Base-by-base conservation (phyloP, 2,113 vertebrate species). In the Syrrhaptes paradoxus region DNA sequence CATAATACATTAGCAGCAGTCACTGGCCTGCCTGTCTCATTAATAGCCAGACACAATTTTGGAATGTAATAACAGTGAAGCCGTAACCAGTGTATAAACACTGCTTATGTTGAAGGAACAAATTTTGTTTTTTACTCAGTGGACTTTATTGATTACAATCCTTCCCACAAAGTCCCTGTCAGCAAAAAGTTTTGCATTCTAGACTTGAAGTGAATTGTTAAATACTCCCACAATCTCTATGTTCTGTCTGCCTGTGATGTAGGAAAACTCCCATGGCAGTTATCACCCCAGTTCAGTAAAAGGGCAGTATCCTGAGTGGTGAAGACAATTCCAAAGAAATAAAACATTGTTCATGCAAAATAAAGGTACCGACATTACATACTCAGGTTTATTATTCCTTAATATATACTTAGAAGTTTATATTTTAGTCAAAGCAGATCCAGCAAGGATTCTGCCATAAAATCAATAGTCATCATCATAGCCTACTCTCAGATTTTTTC, bases 401-500 rank as follows among this genome's bases (percentile, higher is more conserved):
- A 10, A 31, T 36, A 63, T 51, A 11, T 55, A 36, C 18, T 51
- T 66, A 36, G 12, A 80, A 63, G n/a, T 34, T 15, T 54, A 0
- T 28, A 24, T 61, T 87, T 89, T 10, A 10, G 19, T 65, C 52
- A 45, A 59, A 89, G 14, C 20, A 63, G 29, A 63, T 41, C 4
- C 6, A 85, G 17, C 28, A 81, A 72, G 5, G 5, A 41, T 78
- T 87, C 52, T 87, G 15, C 25, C 31, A 26, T n/a, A 72, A 93
- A 89, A 3, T 4, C 1, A 1, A 15, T 84, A 80, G 49, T 48
- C 26, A 78, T 66, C 36, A 7, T 6, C 24, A 49, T 81, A 54
- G 61, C 97, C 96, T 98, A 99, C 99, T 98, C 70, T 95, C 59
- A 51, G 98, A 98, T 78, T 81, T 98, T 98, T 99, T 99, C 97